Conservation (phyloP, 1,140 invertebrate genomes). For the Planococcus citri region DNA sequence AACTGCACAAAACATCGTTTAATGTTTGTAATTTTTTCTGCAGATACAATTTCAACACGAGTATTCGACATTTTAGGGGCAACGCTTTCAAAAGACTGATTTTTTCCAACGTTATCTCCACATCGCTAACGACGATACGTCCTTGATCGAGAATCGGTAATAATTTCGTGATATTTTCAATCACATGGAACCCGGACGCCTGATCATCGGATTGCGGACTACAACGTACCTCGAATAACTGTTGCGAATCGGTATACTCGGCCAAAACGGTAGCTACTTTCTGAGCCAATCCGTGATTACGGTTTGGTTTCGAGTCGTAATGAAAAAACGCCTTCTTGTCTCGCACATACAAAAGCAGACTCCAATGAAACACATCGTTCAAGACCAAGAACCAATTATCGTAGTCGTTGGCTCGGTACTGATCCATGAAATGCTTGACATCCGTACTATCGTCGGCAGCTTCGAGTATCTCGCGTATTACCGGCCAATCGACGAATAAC, state of each 20-base stretch:
- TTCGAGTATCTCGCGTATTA: neutral
- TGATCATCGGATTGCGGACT: neutral
- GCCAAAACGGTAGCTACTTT: neutral
- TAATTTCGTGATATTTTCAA: slow-evolving; percentile 9
- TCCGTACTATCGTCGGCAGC: neutral
- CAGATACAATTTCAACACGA: neutral
- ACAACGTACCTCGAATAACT: neutral
- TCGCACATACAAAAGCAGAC: neutral
- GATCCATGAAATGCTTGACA: neutral
- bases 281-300: neutral
- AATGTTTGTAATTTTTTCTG: slow-evolving; percentile 7
- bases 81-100: neutral
- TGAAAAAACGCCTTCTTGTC: neutral
- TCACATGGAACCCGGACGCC: neutral
- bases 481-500: neutral
- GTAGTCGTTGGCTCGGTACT: neutral
- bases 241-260: neutral
- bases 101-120: neutral
- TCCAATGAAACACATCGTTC: neutral
- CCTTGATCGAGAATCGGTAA: neutral
- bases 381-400: neutral
- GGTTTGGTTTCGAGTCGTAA: neutral
- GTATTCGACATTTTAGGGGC: neutral
- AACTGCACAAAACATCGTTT: neutral
- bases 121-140: neutral